Evolutionary conservation across 2,113 vertebrate genomes (phyloP).

Genomic region (Crotalus viridis): DNA sequence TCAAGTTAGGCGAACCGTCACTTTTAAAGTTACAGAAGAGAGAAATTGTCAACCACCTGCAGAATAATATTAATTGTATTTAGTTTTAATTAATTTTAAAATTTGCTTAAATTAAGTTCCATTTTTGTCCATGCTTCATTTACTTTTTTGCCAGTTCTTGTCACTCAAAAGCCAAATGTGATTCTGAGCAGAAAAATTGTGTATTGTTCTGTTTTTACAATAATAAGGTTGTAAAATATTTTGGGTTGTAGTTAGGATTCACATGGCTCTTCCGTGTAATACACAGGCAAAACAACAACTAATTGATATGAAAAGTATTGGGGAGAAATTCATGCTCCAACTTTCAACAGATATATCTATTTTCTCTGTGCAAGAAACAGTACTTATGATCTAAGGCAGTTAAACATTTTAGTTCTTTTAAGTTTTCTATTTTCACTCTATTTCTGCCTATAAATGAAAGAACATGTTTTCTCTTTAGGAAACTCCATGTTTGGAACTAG

Average conservation of each 20-base stretch:
- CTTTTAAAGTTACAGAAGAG: background rate
- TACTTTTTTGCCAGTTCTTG: background rate
- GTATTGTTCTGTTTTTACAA: background rate
- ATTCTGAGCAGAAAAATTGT: no score
- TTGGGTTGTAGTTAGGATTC: background rate
- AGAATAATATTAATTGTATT: background rate
- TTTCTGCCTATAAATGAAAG: background rate
- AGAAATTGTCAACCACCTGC: background rate
- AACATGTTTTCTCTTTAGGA: conserved; percentile 73
- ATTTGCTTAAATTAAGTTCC: background rate
- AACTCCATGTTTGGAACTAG: conserved; percentile 96
- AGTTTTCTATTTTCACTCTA: background rate
- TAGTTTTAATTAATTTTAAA: background rate
- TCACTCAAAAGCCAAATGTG: no score
- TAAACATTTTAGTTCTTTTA: background rate
- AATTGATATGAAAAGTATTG: background rate
- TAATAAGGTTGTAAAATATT: background rate
- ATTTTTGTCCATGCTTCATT: background rate
- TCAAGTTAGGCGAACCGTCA: background rate
- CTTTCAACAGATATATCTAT: background rate
- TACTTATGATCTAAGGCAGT: background rate
- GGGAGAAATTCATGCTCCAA: background rate
- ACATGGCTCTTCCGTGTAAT: background rate
- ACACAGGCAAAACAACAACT: background rate
- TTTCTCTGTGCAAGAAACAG: background rate